phyloP scores from a whole-genome alignment of 1,140 invertebrate genomes.

The Drosophila grimshawi region DNA sequence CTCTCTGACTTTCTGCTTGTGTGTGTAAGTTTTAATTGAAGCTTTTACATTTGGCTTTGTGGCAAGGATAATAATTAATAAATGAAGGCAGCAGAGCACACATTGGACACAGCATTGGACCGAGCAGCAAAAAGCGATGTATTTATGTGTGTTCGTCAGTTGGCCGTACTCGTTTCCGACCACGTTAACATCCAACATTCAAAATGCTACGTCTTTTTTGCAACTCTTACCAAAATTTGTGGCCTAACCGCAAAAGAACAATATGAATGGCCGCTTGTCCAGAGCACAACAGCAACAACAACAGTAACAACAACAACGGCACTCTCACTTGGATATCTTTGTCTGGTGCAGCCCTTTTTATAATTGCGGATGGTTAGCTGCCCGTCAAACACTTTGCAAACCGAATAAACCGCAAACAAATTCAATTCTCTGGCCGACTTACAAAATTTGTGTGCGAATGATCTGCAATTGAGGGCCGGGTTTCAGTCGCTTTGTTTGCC shows the following conservation, averaged over 20 bases:
- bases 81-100: constrained; percentile 58
- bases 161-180: constrained; percentile 12
- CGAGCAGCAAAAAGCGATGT: not conserved
- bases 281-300: constrained; percentile 2
- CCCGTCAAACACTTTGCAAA: constrained; percentile 36
- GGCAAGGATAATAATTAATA: constrained; percentile 74
- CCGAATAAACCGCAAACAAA: constrained; percentile 61
- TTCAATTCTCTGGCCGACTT: constrained; percentile 48
- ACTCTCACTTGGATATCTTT: not conserved
- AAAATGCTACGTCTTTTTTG: constrained; percentile 16
- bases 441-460: constrained; percentile 27
- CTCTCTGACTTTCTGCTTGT: constrained; percentile 21
- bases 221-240: constrained; percentile 41
- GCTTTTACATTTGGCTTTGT: constrained; percentile 78
- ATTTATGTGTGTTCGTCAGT: not conserved
- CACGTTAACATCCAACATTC: constrained; percentile 27
- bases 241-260: constrained; percentile 53
- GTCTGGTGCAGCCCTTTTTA: not conserved
- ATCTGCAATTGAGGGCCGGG: constrained; percentile 5
- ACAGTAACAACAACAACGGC: constrained; percentile 2
- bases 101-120: constrained; percentile 40
- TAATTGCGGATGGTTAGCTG: constrained; percentile 34
- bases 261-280: constrained; percentile 41
- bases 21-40: constrained; percentile 72
- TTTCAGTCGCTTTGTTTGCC: not conserved